Percentiles rank a stretch among this genome's conserved stretches.
Conservation (phyloP, 2,113 vertebrate genomes). For the Athene cunicularia region DNA sequence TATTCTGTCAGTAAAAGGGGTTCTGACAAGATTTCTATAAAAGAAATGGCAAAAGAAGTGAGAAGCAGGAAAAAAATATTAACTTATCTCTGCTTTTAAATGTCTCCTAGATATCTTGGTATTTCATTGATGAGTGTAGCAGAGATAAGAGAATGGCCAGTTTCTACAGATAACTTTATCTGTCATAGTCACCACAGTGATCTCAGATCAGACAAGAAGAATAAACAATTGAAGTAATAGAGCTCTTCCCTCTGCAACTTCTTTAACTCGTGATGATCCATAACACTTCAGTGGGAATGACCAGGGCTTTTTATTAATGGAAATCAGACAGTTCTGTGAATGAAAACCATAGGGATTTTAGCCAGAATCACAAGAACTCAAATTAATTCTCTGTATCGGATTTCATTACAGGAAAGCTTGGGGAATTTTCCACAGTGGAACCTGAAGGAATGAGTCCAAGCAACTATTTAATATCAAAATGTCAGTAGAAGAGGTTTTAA, state of each 20-base stretch:
- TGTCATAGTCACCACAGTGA: not conserved
- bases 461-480: not conserved
- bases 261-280: slow-evolving; percentile 25
- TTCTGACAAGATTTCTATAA: not conserved
- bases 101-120: slow-evolving; percentile 27
- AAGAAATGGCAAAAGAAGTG: slow-evolving; percentile 12
- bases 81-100: slow-evolving; percentile 48
- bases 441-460: not conserved
- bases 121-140: not conserved
- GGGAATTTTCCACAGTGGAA: not conserved
- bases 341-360: not conserved
- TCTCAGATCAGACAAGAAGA: slow-evolving; percentile 25
- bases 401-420: not conserved
- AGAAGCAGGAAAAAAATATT: not conserved
- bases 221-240: slow-evolving; percentile 32
- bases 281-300: not conserved
- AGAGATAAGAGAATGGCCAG: slow-evolving; percentile 25
- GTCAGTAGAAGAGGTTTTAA: not conserved
- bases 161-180: slow-evolving; percentile 31
- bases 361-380: not conserved
- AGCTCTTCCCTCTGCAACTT: not conserved
- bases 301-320: not conserved
- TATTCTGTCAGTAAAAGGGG: not conserved
- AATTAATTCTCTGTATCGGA: not conserved
- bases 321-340: not conserved